Evolutionary conservation across 2,113 vertebrate species (phyloP).

Genomic region (Spheniscus mendiculus): DNA sequence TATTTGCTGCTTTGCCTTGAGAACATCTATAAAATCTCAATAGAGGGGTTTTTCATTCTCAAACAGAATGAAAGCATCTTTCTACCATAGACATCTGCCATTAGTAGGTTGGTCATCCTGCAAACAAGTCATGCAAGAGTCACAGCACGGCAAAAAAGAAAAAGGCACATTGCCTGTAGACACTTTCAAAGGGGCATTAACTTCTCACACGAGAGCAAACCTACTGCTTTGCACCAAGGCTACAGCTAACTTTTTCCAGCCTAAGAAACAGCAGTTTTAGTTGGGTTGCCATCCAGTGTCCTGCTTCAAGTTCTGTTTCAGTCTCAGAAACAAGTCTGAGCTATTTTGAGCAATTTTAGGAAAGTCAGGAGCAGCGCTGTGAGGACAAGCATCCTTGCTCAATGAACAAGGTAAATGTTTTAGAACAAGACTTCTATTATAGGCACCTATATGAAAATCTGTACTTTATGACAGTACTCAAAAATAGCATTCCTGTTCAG

Average conservation of each 20-base stretch:
- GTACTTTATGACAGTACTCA: not conserved
- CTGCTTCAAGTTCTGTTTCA: not conserved
- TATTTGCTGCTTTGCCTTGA: not conserved
- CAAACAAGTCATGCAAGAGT: not conserved
- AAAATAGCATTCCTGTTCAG: not conserved
- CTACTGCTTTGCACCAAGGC: not conserved
- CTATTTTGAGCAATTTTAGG: not conserved
- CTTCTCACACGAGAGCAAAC: not conserved
- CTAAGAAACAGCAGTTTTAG: not conserved
- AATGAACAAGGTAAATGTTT: not conserved
- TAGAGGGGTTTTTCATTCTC: not conserved
- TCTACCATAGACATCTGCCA: not conserved
- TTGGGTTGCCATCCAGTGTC: not conserved
- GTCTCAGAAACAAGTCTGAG: not conserved
- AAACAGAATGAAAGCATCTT: conserved; percentile 12
- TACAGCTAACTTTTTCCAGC: not conserved
- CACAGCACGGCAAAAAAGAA: not conserved
- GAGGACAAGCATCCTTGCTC: not conserved
- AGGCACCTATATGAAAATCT: not conserved
- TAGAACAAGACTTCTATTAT: not conserved
- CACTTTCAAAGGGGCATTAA: not conserved
- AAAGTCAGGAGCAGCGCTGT: not conserved
- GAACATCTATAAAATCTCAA: not conserved
- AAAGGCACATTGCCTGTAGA: not conserved
- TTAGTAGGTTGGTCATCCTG: not conserved